Base-by-base conservation (phyloP, 2,797 vertebrate species). In the Loriculus beryllinus region DNA sequence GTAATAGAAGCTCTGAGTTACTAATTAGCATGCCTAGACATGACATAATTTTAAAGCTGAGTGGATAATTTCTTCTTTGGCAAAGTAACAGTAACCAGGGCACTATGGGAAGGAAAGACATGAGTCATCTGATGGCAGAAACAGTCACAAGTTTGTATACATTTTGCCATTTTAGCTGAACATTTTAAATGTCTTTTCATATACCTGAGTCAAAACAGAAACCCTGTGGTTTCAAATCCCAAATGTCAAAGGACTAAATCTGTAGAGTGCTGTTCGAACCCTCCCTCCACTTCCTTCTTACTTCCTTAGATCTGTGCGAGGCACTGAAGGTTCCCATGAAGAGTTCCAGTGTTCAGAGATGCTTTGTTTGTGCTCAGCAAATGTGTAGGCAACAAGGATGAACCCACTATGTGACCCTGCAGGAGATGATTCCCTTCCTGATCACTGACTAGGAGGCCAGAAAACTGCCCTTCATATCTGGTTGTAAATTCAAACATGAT, bases 71-170 rank as follows among this genome's bases (percentile, higher is more conserved):
- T 84, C 45, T 93, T 68, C 47, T 63, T 92, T 82, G 52, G 42
- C 19, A 77, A 86, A 94, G 67, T 57, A 90, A 8, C 2, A 1
- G 43, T 91, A 76, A 80, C 29, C 0, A 20, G 42, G 35, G 21
- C 51, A 54, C 56, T 35, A 7, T 48, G 49, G 26, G 31, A 88
- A n/a, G 22, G 33, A 79, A 76, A 48, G 16, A n/a, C 17, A 23
- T 88, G 82, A 94, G 68, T 94, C 63, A 65, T 69, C n/a, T 42
- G 20, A 77, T 39, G 57, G 67, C 74, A 94, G 86, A 90, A 81
- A 45, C 29, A 47, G 22, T 19, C 60, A 51, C 47, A 81, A 29
- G 33, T 78, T 56, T 75, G 52, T 70, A 68, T 45, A 48, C 5
- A 29, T 78, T 86, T 67, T 86, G 45, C 37, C 23, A 23, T 56